Evolutionary conservation across 2,797 vertebrate species (phyloP).

Genomic region (Cheirogaleus major): DNA sequence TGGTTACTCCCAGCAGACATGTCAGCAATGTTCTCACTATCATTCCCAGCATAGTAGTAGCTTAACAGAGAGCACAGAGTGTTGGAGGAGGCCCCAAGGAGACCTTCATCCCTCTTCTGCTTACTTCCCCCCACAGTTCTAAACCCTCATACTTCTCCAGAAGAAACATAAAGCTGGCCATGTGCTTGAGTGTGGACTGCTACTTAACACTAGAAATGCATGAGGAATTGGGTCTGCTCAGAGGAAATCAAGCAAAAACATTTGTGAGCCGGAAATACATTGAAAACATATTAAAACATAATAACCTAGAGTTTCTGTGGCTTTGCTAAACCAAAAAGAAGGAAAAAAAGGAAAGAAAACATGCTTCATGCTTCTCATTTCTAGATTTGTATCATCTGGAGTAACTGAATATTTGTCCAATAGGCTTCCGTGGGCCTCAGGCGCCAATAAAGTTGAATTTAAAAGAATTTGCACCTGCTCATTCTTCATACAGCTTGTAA

Average conservation of each 20-base stretch:
- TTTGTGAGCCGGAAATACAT: constrained; percentile 43
- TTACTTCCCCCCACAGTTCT: background rate
- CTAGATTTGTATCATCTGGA: constrained; percentile 50
- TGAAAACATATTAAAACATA: constrained; percentile 46
- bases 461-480: background rate
- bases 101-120: background rate
- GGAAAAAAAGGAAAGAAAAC: constrained; percentile 45
- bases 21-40: background rate
- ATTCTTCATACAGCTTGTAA: constrained; percentile 1
- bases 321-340: constrained; percentile 42
- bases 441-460: background rate
- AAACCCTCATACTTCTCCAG: background rate
- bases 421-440: background rate
- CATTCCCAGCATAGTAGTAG: background rate
- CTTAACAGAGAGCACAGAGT: background rate
- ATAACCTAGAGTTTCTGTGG: constrained; percentile 45
- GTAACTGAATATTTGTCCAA: background rate
- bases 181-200: background rate
- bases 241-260: constrained; percentile 42
- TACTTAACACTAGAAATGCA: constrained; percentile 1
- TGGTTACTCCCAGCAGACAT: background rate
- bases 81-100: background rate
- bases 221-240: background rate
- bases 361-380: constrained; percentile 54
- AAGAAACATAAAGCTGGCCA: background rate